Evolutionary conservation across 64 coral and sea anemone genomes (phyloP).

Genomic region (Exaiptasia diaphana): DNA sequence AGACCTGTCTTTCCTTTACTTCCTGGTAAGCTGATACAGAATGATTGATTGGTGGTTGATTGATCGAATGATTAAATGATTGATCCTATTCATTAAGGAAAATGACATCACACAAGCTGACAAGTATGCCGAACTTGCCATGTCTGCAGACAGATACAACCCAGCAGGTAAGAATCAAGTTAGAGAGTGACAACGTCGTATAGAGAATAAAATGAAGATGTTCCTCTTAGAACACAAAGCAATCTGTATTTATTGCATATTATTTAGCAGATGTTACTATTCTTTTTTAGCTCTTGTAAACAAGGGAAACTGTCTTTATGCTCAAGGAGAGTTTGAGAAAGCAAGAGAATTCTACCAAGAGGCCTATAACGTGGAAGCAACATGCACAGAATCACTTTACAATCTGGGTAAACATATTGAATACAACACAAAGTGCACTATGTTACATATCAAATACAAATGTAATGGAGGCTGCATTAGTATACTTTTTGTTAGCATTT

Average conservation of each 20-base stretch:
- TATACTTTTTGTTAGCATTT: too few relatives aligned
- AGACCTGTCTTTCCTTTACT: slow-evolving; percentile 92
- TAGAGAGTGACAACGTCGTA: too few relatives aligned
- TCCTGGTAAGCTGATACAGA: slow-evolving; percentile 92
- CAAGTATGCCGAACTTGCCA: slow-evolving; percentile 95
- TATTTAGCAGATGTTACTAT: background rate
- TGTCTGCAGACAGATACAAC: slow-evolving; percentile 91
- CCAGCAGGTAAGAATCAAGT: slow-evolving; percentile 85
- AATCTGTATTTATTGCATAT: background rate
- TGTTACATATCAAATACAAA: background rate
- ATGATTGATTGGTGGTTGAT: background rate
- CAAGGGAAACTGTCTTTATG: slow-evolving; percentile 93
- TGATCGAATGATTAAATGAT: background rate
- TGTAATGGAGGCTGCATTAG: too few relatives aligned
- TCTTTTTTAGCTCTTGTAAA: slow-evolving; percentile 73
- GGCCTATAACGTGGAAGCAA: slow-evolving; percentile 91
- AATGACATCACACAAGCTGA: slow-evolving; percentile 89
- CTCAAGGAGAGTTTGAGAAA: slow-evolving; percentile 86
- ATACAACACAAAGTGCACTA: background rate
- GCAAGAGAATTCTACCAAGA: slow-evolving; percentile 91
- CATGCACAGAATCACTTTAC: slow-evolving; percentile 85
- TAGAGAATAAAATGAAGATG: too few relatives aligned
- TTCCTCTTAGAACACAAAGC: background rate
- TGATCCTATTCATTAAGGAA: slow-evolving; percentile 39
- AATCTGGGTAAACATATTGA: slow-evolving; percentile 60